A percentile compares a stretch with the other conserved stretches of the same genome.
Evolutionary conservation across 1,140 invertebrate genomes (phyloP).

Genomic region (Gryllus bimaculatus): DNA sequence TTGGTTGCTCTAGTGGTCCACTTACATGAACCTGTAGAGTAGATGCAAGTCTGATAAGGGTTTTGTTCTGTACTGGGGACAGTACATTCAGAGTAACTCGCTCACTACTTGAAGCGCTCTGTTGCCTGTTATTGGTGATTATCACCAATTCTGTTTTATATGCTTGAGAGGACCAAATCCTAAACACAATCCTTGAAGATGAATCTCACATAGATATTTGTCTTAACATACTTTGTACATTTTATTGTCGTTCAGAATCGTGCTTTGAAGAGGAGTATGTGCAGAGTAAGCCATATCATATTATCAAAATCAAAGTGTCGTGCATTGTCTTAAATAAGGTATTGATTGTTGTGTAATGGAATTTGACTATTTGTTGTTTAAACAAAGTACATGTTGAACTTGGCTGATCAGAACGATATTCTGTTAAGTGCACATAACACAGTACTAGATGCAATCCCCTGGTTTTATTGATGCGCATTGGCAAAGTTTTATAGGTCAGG

Average conservation of each 20-base stretch:
- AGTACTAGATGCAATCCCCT: background rate
- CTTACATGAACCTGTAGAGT: no score
- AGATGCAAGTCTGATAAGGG: no score
- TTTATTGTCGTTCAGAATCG: background rate
- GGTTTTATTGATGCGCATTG: background rate
- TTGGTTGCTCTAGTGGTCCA: background rate
- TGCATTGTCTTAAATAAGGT: background rate
- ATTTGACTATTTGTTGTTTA: background rate
- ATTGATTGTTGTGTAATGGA: background rate
- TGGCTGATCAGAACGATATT: background rate
- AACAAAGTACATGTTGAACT: background rate
- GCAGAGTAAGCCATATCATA: background rate
- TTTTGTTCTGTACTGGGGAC: background rate
- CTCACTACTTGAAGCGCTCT: background rate
- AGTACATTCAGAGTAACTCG: background rate
- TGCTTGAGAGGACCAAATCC: background rate
- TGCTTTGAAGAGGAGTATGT: background rate
- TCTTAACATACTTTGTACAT: background rate
- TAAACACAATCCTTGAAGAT: background rate
- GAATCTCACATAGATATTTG: background rate
- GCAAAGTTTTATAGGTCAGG: background rate
- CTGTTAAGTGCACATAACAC: background rate
- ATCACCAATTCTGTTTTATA: background rate
- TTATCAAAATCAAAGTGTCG: background rate
- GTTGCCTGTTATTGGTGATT: no score